These are phyloP conservation scores for Euphysa ruthae DNA, from an alignment of 30 jellyfish, hydroid and myxozoan genomes.

Conservation along the genomic window DNA sequence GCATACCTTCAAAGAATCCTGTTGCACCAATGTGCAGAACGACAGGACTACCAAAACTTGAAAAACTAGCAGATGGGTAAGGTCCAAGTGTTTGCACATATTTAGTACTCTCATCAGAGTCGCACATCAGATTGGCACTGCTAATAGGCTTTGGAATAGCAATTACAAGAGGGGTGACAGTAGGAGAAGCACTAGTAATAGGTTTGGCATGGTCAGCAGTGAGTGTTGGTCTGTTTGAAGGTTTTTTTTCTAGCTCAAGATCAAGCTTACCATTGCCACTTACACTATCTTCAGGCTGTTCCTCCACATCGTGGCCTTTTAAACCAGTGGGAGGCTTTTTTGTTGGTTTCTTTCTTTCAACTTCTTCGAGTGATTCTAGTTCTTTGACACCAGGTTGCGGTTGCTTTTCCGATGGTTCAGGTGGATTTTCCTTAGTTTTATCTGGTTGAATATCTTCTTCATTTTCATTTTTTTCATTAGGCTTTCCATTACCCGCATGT, in stretches of 20 bases:
- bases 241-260: background rate
- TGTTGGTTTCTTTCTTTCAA: background rate
- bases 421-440: background rate
- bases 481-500: background rate
- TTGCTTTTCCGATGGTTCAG: background rate
- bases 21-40: constrained; percentile 82
- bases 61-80: constrained; percentile 48
- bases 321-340: background rate
- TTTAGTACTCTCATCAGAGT: background rate
- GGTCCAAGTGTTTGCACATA: constrained; percentile 8
- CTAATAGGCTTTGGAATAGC: background rate
- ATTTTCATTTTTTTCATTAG: background rate
- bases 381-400: background rate
- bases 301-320: constrained; percentile 1
- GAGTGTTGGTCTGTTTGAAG: background rate
- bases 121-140: no score
- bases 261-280: background rate
- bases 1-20: constrained; percentile 66
- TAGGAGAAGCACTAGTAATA: background rate
- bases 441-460: constrained; percentile 6
- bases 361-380: background rate
- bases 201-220: background rate
- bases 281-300: background rate
- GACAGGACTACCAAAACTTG: constrained; percentile 95
- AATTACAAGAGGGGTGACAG: constrained; percentile 1